Evolutionary conservation across 2,797 vertebrate genomes (phyloP).

Genomic region (Adelosebastes latens): DNA sequence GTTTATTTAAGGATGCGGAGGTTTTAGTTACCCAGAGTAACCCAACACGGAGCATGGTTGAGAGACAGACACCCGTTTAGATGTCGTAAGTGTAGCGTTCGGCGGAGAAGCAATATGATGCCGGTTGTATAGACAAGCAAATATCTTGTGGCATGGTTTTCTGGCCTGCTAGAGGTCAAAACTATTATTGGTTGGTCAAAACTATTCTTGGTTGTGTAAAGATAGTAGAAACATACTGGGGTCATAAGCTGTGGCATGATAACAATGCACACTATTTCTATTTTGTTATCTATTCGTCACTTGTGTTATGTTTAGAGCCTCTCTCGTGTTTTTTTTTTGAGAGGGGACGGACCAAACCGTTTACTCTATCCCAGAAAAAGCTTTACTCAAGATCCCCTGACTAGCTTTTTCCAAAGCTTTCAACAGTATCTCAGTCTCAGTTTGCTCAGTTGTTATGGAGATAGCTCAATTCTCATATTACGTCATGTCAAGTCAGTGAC

Average conservation of each 20-base stretch:
- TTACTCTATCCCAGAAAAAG: too few relatives aligned
- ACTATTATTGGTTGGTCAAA: background rate
- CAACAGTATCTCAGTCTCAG: background rate
- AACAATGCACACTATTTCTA: background rate
- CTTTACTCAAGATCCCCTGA: background rate
- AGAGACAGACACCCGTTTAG: constrained; percentile 20
- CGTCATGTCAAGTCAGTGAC: background rate
- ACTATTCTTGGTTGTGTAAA: constrained; percentile 2
- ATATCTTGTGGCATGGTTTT: background rate
- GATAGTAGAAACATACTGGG: background rate
- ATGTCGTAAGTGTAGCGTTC: constrained; percentile 16
- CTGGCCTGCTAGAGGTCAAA: background rate
- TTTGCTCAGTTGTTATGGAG: background rate
- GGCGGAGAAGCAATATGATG: constrained; percentile 4
- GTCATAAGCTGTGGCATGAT: background rate
- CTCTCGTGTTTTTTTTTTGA: background rate
- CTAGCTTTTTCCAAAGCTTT: background rate
- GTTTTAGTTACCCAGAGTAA: constrained; percentile 63
- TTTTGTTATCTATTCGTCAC: background rate
- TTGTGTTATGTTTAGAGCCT: background rate
- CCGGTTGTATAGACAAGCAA: background rate
- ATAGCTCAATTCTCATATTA: background rate
- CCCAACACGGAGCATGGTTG: constrained; percentile 28
- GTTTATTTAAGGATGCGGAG: constrained; percentile 68
- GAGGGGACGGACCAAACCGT: background rate